Evolutionary conservation across 2,888 invertebrate genomes (phyloP).

Genomic region (Panzeria rudis): DNA sequence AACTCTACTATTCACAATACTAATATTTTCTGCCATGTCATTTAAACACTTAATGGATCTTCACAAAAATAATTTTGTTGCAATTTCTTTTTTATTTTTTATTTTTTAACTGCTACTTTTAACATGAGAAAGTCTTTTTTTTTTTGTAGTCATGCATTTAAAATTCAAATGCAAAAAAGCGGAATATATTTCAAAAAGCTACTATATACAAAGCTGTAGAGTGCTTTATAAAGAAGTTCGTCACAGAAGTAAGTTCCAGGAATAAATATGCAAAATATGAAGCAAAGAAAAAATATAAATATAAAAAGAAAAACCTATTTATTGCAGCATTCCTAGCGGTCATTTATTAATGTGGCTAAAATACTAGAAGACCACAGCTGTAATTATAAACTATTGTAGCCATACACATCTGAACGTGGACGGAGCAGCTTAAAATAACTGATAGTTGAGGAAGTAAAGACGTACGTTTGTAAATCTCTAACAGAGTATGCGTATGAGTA

Average conservation of each 20-base stretch:
- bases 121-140: conserved; percentile 34
- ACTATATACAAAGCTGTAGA: conserved; percentile 10
- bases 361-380: conserved; percentile 65
- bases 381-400: conserved; percentile 65
- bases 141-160: not conserved
- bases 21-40: conserved; percentile 64
- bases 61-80: conserved; percentile 41
- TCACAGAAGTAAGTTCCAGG: conserved; percentile 21
- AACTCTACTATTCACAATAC: conserved; percentile 18
- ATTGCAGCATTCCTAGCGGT: conserved; percentile 56
- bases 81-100: conserved; percentile 11
- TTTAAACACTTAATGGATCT: conserved; percentile 64
- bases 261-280: conserved; percentile 32
- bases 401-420: not conserved
- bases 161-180: conserved; percentile 11
- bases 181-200: conserved; percentile 47
- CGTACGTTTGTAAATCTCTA: conserved; percentile 10
- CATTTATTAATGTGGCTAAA: conserved; percentile 69
- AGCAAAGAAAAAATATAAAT: no score
- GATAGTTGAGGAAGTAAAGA: conserved; percentile 27
- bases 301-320: not conserved
- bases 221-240: conserved; percentile 5
- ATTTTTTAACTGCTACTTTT: conserved; percentile 49
- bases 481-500: conserved; percentile 47
- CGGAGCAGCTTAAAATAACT: not conserved